Evolutionary conservation across 2,888 invertebrate species (phyloP), one percentile per base, ranked within the genome.

Genomic region (Chironomus riparius): DNA sequence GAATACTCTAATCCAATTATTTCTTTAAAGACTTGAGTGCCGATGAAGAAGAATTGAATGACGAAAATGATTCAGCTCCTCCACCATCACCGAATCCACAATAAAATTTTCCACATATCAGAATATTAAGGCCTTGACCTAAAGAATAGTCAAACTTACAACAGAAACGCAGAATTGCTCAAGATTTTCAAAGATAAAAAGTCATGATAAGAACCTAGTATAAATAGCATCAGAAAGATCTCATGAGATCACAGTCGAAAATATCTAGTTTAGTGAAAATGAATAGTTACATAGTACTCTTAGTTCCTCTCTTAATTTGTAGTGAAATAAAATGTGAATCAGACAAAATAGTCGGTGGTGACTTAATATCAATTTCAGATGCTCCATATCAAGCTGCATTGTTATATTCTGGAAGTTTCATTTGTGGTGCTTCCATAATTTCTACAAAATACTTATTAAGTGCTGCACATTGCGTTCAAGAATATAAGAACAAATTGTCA

Each of bases 371-470:
- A 6, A 86, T 86, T 76, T 79, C 81, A 24, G 79, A 79, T 1
- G 82, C 82, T 78, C 86, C 86, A 7, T 85, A 84, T 77, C 86
- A 86, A 81, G 83, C 85, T 0, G 85, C 86, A 0, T 78, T 86
- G 47, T 82, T 82, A 77, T 80, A 80, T 12, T 78, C 78, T 4
- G 81, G 81, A 10, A 77, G 78, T 69, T 86, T 86, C 77, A 81
- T 81, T 74, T 86, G 86, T 75, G 86, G 86, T 15, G 86, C 84
- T 4, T 82, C 84, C 0, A 81, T 86, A 71, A 81, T 86, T 48
- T 81, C 80, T 4, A 78, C 78, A 48, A 80, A 79, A 4, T 81
- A 80, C 73, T 82, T 85, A 2, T 77, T 86, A 4, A 86, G 85
- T 1, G 86, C 86, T 0, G 86, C 85, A 76, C 83, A 85, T 76